Conservation (phyloP, 2,888 invertebrate species). For the Camptogramma bilineatum region DNA sequence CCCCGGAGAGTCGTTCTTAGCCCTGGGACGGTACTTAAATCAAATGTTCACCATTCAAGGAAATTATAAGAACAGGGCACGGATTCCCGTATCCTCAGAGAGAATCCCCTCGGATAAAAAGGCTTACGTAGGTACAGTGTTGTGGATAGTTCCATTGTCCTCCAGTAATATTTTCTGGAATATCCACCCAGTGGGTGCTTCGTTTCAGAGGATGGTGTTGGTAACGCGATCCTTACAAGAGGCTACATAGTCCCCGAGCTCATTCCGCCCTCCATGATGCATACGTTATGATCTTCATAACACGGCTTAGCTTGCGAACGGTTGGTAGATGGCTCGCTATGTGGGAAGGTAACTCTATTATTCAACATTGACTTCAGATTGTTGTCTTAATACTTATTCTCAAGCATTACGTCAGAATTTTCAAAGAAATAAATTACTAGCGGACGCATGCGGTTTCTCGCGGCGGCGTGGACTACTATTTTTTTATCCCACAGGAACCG, state of each 20-base stretch:
- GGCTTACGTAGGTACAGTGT: slow-evolving; percentile 66
- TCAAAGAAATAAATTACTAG: slow-evolving; percentile 1
- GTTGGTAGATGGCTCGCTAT: slow-evolving; percentile 10
- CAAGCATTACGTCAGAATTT: neutral
- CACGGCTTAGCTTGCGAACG: slow-evolving; percentile 18
- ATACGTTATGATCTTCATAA: slow-evolving; percentile 31
- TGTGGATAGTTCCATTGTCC: slow-evolving; percentile 63
- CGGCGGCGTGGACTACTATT: too few species aligned
- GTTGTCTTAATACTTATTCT: neutral
- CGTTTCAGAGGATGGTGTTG: slow-evolving; percentile 29
- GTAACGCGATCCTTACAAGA: slow-evolving; percentile 32
- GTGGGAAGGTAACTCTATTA: slow-evolving; percentile 15
- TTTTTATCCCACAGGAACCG: too few species aligned
- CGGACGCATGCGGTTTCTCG: too few species aligned
- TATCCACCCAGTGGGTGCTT: slow-evolving; percentile 27
- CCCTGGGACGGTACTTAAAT: slow-evolving; percentile 83
- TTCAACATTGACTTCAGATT: neutral
- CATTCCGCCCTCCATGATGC: slow-evolving; percentile 29
- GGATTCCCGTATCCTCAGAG: slow-evolving; percentile 68
- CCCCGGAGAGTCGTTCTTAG: slow-evolving; percentile 74
- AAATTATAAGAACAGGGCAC: slow-evolving; percentile 81
- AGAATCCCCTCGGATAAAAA: slow-evolving; percentile 70
- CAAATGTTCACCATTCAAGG: slow-evolving; percentile 83
- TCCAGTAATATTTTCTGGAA: slow-evolving; percentile 49
- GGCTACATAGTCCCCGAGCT: slow-evolving; percentile 35